These are phyloP conservation scores for Monarcha castaneiventris DNA, from an alignment of 2,113 vertebrate species.

Conservation along the genomic window DNA sequence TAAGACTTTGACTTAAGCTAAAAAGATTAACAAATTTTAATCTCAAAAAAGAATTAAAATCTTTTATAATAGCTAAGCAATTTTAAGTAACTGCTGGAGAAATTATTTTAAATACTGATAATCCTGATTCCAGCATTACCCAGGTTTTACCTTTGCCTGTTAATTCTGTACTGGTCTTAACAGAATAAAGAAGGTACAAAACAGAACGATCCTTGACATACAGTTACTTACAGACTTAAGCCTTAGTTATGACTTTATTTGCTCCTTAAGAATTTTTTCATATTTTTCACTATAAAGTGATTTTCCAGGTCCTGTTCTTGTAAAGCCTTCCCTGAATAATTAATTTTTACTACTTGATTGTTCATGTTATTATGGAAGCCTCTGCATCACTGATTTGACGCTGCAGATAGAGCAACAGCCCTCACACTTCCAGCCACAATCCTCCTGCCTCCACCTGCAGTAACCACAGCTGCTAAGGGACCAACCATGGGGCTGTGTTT, in stretches of 20 bases:
- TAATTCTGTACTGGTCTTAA: neutral
- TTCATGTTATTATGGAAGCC: neutral
- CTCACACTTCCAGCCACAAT: neutral
- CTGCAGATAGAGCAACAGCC: rapidly evolving
- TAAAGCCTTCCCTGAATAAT: neutral
- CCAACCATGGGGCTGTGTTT: rapidly evolving
- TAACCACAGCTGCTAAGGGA: neutral
- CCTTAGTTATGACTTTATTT: neutral
- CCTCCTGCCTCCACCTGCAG: neutral
- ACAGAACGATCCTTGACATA: neutral
- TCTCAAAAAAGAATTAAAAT: neutral
- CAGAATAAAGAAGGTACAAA: neutral
- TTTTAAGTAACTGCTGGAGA: neutral
- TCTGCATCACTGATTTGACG: neutral
- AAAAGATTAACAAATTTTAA: neutral
- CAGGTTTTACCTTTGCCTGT: neutral
- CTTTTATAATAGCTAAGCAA: neutral
- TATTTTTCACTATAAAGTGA: neutral
- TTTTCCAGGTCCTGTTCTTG: neutral
- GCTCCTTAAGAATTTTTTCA: neutral
- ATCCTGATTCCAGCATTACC: neutral
- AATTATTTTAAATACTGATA: neutral
- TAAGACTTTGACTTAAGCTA: neutral
- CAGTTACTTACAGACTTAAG: neutral
- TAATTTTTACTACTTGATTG: neutral